Evolutionary conservation across 2,888 invertebrate species (phyloP).

Genomic region (Campoletis raptor): DNA sequence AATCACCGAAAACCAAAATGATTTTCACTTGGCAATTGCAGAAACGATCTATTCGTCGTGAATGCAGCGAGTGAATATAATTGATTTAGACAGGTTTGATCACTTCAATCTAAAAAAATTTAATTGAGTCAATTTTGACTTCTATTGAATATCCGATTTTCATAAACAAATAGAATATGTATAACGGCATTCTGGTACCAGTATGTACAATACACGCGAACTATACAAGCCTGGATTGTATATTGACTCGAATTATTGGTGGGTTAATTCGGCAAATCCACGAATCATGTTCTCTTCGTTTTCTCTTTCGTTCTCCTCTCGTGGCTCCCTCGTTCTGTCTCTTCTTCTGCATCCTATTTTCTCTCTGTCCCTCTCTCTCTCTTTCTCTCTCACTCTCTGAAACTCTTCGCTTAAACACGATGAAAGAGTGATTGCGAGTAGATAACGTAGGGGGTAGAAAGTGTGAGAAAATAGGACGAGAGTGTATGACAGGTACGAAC

Average conservation of each 20-base stretch:
- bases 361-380: neutral
- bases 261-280: conserved; percentile 57
- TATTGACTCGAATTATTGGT: conserved; percentile 61
- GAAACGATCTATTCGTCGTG: neutral
- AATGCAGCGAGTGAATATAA: conserved; percentile 17
- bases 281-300: conserved; percentile 12
- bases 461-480: conserved; percentile 39
- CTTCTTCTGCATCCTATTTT: neutral
- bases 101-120: conserved; percentile 14
- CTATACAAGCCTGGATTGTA: neutral
- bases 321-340: neutral
- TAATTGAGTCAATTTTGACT: conserved; percentile 37
- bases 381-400: neutral
- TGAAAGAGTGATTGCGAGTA: conserved; percentile 58
- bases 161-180: conserved; percentile 42
- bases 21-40: neutral
- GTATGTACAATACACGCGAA: conserved; percentile 6
- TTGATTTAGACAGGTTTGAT: conserved; percentile 19
- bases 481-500: conserved; percentile 15
- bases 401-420: conserved; percentile 30
- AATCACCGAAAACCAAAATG: neutral
- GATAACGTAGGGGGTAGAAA: conserved; percentile 16
- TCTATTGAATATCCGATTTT: conserved; percentile 29
- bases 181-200: conserved; percentile 9
- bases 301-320: neutral